These are phyloP conservation scores for Chaetops frenatus DNA, from an alignment of 2,113 vertebrate genomes.

Conservation along the genomic window DNA sequence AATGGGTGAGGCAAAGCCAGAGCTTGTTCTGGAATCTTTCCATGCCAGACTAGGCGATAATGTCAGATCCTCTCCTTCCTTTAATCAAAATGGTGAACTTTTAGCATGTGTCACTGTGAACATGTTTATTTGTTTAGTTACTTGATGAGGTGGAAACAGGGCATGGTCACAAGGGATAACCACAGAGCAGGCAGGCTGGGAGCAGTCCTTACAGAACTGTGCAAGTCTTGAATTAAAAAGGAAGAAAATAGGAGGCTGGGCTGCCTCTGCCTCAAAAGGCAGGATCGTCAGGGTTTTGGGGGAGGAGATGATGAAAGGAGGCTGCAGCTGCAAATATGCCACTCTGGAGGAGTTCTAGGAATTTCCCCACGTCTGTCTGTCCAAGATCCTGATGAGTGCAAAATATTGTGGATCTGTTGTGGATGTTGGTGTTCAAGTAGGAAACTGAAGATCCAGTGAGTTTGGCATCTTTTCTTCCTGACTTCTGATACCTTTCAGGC, in stretches of 20 bases:
- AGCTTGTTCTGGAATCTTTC: background rate
- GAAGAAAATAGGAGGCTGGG: background rate
- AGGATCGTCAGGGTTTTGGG: background rate
- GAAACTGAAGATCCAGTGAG: background rate
- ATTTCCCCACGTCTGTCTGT: background rate
- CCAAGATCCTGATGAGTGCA: background rate
- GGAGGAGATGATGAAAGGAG: background rate
- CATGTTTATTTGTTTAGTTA: background rate
- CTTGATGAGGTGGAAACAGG: background rate
- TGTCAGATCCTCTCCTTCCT: background rate
- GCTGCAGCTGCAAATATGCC: background rate
- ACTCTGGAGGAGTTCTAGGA: background rate
- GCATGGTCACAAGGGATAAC: background rate
- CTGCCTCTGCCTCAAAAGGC: background rate
- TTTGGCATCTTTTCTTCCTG: background rate
- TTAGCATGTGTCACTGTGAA: background rate
- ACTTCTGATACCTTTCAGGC: background rate
- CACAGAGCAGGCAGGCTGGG: background rate
- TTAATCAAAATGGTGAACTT: background rate
- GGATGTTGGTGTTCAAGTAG: background rate
- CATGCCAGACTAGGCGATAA: background rate
- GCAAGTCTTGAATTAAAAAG: background rate
- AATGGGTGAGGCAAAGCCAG: background rate
- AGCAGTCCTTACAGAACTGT: background rate
- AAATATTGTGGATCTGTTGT: background rate